A percentile compares a stretch with the other conserved stretches of the same genome.
Conservation (phyloP, 2,113 vertebrate genomes). For the Marmota monax region DNA sequence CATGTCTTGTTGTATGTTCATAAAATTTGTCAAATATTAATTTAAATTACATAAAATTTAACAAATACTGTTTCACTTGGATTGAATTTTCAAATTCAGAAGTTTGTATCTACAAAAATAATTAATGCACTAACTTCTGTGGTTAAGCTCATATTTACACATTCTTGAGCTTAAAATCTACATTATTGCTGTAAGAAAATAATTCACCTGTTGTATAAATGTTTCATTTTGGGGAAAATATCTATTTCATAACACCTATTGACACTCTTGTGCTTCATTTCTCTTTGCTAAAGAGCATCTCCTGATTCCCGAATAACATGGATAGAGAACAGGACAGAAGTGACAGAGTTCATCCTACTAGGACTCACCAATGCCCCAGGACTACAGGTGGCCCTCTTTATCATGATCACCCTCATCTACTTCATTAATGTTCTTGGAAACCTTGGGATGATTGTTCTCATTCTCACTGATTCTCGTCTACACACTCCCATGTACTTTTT, state of each 20-base stretch:
- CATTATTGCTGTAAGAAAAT: not conserved
- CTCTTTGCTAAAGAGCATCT: not conserved
- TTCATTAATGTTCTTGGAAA: not conserved
- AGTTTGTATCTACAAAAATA: not conserved
- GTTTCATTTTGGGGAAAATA: not conserved
- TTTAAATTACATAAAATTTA: not conserved
- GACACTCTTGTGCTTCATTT: not conserved
- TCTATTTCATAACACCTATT: not conserved
- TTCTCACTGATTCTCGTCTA: not conserved
- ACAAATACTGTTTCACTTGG: not conserved
- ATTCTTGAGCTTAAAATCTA: not conserved
- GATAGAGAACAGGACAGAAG: not conserved
- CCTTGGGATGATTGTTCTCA: not conserved
- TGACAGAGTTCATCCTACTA: not conserved
- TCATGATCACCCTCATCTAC: not conserved
- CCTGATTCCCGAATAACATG: not conserved
- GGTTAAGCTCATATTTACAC: not conserved
- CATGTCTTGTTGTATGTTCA: not conserved
- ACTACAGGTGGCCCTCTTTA: not conserved
- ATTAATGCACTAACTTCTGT: not conserved
- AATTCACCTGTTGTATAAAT: not conserved
- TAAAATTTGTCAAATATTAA: not conserved
- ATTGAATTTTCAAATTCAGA: too few species aligned
- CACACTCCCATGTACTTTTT: slow-evolving; percentile 42
- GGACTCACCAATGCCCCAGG: not conserved